A percentile compares a stretch with the other conserved stretches of the same genome.
Conservation (phyloP, 2,797 vertebrate genomes). For the Oryzias sinensis region DNA sequence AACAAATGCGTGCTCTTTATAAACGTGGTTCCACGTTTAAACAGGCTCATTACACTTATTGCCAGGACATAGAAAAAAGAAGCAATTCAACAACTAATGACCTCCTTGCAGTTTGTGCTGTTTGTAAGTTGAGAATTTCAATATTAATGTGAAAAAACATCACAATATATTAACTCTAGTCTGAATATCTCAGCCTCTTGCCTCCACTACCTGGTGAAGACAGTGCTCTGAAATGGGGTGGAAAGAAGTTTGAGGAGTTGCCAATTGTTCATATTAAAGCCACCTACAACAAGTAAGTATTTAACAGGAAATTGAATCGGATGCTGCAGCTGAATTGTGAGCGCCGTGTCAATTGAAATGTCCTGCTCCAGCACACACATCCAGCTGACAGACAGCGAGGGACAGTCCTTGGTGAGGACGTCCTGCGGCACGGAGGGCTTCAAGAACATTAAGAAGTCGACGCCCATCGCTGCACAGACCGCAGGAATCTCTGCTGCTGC, state of each 20-base stretch:
- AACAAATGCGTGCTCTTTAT: too few relatives aligned
- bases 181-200: constrained; percentile 65
- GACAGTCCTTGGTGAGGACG: constrained; percentile 70
- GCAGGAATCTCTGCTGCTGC: constrained; percentile 84
- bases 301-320: fast-evolving
- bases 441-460: constrained; percentile 89
- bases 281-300: constrained; percentile 93
- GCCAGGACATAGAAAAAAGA: too few relatives aligned
- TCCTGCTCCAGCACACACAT: constrained; percentile 84
- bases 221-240: constrained; percentile 83
- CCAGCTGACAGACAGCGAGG: constrained; percentile 80
- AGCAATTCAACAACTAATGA: too few relatives aligned
- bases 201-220: constrained; percentile 83
- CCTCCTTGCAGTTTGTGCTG: too few relatives aligned
- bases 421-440: constrained; percentile 94
- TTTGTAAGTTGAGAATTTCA: too few relatives aligned
- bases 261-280: constrained; percentile 90
- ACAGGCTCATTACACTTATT: too few relatives aligned
- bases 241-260: constrained; percentile 87
- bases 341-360: background rate
- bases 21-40: too few relatives aligned
- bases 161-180: background rate
- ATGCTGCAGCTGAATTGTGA: background rate
- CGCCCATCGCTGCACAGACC: constrained; percentile 87
- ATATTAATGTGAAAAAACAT: too few relatives aligned